These are phyloP conservation scores for Myopa testacea DNA, from an alignment of 2,888 invertebrate genomes.

Conservation along the genomic window DNA sequence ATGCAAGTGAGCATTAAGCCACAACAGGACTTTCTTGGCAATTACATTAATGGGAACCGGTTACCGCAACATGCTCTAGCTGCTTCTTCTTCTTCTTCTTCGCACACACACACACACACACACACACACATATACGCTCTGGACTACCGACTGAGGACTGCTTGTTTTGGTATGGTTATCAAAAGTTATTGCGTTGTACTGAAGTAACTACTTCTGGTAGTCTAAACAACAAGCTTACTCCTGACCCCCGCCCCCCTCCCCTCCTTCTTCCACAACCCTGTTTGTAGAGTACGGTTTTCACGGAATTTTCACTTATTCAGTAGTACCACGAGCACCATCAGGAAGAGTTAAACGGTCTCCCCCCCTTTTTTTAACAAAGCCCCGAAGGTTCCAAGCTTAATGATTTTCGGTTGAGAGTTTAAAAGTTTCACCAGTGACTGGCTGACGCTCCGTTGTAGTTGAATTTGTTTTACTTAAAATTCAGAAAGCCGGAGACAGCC, in stretches of 20 bases:
- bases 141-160: neutral
- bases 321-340: neutral
- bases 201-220: neutral
- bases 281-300: neutral
- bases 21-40: constrained; percentile 21
- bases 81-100: neutral
- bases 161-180: constrained; percentile 16
- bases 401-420: constrained; percentile 22
- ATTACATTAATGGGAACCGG: constrained; percentile 24
- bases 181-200: constrained; percentile 20
- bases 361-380: neutral
- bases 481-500: neutral
- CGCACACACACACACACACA: neutral
- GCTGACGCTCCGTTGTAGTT: neutral
- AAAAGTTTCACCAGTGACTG: constrained; percentile 11
- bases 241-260: neutral
- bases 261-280: neutral
- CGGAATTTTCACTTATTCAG: neutral
- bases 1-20: constrained; percentile 25
- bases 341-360: neutral
- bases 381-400: constrained; percentile 11
- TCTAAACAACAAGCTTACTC: neutral
- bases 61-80: constrained; percentile 12
- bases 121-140: neutral
- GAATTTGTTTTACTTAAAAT: neutral